Evolutionary conservation across 2,797 vertebrate species (phyloP).

Genomic region (Parambassis ranga): DNA sequence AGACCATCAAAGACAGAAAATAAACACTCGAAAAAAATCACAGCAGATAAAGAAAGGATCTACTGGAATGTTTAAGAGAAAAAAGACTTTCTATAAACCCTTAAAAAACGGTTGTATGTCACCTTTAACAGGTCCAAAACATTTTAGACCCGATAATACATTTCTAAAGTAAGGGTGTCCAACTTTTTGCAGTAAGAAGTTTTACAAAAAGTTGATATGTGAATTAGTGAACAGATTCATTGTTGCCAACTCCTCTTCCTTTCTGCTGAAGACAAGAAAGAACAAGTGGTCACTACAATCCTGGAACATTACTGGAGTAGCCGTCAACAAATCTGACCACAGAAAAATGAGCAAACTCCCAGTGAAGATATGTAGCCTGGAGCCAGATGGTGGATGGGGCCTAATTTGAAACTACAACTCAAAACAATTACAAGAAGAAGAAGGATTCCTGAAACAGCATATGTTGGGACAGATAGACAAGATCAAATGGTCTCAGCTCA

Average conservation of each 20-base stretch:
- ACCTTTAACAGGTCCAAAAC: neutral
- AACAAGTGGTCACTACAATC: neutral
- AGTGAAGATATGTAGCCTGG: neutral
- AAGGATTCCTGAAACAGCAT: neutral
- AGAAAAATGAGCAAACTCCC: neutral
- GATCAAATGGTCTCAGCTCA: neutral
- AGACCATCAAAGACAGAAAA: constrained; percentile 19
- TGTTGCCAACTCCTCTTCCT: neutral
- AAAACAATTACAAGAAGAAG: neutral
- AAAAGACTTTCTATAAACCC: neutral
- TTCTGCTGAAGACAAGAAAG: neutral
- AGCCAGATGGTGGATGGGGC: neutral
- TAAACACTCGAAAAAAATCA: neutral
- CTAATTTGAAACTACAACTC: neutral
- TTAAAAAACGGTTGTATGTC: neutral
- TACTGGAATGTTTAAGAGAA: neutral
- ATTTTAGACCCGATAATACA: neutral
- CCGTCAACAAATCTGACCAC: neutral
- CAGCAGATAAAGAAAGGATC: neutral
- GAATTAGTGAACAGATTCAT: neutral
- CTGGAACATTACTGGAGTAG: neutral
- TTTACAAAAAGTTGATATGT: neutral
- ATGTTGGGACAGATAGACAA: too few species aligned
- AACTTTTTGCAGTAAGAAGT: too few species aligned
- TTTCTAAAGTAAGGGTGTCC: neutral